phyloP scores from a whole-genome alignment of 2,113 vertebrate species.

The Chamaea fasciata region DNA sequence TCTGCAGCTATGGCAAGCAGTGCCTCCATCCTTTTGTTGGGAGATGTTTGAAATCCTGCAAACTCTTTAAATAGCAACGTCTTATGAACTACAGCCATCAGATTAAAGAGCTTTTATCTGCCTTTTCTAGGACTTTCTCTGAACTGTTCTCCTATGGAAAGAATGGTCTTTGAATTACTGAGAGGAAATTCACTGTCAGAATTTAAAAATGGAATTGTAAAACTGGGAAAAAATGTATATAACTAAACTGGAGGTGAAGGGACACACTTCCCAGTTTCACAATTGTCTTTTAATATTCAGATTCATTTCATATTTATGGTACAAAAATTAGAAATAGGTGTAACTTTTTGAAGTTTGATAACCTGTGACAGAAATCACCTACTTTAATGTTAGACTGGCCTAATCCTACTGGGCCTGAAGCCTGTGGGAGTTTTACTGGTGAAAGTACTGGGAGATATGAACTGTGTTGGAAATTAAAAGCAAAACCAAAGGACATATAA shows the following conservation, averaged over 20 bases:
- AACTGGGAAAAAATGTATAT: neutral
- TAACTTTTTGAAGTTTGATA: neutral
- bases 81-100: neutral
- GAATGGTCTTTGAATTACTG: neutral
- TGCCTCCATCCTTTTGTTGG: slow-evolving; percentile 35
- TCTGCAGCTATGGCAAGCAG: slow-evolving; percentile 3
- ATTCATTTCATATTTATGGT: neutral
- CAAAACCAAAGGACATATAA: neutral
- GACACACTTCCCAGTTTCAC: neutral
- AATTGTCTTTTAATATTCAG: neutral
- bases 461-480: neutral
- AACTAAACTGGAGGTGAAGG: neutral
- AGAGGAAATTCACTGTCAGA: neutral
- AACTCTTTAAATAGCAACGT: slow-evolving; percentile 17
- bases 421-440: neutral
- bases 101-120: neutral
- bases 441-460: neutral
- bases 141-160: neutral
- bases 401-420: neutral
- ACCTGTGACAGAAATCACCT: neutral
- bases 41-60: slow-evolving; percentile 15
- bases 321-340: neutral
- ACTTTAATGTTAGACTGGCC: neutral
- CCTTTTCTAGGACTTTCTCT: neutral
- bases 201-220: neutral